phyloP scores from a whole-genome alignment of 2,888 invertebrate genomes.

The Ecliptopera silaceata region DNA sequence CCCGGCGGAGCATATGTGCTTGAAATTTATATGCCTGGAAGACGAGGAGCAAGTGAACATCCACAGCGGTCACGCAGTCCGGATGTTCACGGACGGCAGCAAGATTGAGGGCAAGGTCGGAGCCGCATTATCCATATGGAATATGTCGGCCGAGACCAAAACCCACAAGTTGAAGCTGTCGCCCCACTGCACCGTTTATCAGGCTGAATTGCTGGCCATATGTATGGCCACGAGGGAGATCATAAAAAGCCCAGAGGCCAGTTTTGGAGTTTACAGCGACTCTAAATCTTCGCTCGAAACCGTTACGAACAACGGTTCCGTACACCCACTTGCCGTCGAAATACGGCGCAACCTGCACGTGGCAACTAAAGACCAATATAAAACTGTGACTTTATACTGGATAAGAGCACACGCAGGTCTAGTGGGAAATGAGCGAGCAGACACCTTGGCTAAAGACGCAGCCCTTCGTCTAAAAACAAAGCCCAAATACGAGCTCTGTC shows the following conservation, averaged over 20 bases:
- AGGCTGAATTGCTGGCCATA: conserved; percentile 14
- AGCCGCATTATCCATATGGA: no score
- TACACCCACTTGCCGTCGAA: conserved; percentile 9
- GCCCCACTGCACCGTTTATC: conserved; percentile 15
- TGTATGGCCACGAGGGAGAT: neutral
- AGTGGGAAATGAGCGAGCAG: neutral
- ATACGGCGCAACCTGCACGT: neutral
- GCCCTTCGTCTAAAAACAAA: no score
- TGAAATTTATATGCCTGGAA: conserved; percentile 10
- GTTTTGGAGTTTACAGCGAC: conserved; percentile 11
- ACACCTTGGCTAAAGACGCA: conserved; percentile 9
- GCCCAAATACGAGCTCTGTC: no score
- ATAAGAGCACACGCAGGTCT: conserved; percentile 19
- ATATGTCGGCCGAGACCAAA: neutral
- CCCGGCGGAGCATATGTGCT: conserved; percentile 2
- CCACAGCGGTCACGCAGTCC: neutral
- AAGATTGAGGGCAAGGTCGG: conserved; percentile 14
- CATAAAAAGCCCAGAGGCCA: neutral
- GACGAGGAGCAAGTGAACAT: neutral
- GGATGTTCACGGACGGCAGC: no score
- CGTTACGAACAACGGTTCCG: neutral
- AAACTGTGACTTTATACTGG: conserved; percentile 8
- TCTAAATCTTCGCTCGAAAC: conserved; percentile 6
- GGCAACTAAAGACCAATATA: neutral
- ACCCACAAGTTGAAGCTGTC: conserved; percentile 8